Conservation (phyloP, 2,797 vertebrate species). For the Taeniopygia guttata region DNA sequence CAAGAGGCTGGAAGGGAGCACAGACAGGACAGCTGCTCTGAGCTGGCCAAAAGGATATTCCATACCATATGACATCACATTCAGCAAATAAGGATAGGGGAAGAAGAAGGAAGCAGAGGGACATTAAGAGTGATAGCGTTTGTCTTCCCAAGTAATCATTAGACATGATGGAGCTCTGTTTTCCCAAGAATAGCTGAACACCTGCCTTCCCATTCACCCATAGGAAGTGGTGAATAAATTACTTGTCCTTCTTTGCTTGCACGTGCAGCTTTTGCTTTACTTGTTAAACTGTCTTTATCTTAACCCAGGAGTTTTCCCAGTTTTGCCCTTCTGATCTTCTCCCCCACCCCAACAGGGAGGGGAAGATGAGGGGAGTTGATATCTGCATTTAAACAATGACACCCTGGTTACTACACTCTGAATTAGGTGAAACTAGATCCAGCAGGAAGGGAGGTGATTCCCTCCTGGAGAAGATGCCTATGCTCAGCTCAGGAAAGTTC, state of each 20-base stretch:
- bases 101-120: not conserved
- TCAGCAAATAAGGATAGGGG: not conserved
- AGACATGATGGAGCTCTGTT: not conserved
- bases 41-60: not conserved
- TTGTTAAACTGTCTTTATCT: not conserved
- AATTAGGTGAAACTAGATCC: not conserved
- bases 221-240: not conserved
- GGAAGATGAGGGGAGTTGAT: rapidly evolving
- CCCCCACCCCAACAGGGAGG: not conserved
- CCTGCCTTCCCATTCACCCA: not conserved
- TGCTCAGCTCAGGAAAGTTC: not conserved
- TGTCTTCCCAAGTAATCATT: not conserved
- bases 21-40: not conserved
- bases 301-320: not conserved
- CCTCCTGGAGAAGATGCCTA: not conserved
- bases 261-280: not conserved
- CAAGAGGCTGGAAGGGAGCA: not conserved
- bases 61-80: not conserved
- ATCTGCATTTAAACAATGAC: not conserved
- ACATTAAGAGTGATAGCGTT: rapidly evolving
- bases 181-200: not conserved
- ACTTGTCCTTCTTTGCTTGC: not conserved
- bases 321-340: not conserved
- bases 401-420: not conserved
- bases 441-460: not conserved